Evolutionary conservation across 2,113 vertebrate species (phyloP), one percentile per base, ranked within the genome.

Genomic region (Progne subis): DNA sequence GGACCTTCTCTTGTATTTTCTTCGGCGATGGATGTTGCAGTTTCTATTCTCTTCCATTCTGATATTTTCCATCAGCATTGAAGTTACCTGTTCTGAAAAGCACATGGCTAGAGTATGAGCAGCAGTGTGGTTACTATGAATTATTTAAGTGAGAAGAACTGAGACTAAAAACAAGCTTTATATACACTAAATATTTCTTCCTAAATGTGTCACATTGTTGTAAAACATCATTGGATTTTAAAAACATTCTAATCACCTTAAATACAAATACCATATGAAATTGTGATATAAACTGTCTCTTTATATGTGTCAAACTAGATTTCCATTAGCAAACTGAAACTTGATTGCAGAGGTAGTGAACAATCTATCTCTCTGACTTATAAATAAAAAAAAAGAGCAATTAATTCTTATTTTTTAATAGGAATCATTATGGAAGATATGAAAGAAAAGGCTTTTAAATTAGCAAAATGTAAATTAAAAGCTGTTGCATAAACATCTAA

Each of bases 401-500:
- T 90, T 83, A 0, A 41, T 82, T 92, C 39, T 88, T 82, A 76
- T 76, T 91, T 92, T 56, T 68, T 92, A 70, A 72, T 78, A 82
- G 52, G 12, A 46, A 59, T 95, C 19, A 76, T 92, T 89, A 94
- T 32, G 7, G 50, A 82, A 94, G 52, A 75, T 43, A 74, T 47
- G 75, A 64, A 88, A 94, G 67, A 87, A 92, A 89, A 85, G 8
- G 6, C 20, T 72, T 94, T 94, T 85, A 94, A 96, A 92, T 92
- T 88, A 91, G 26, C 21, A 76, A 94, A 95, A 91, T 44, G 8
- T 64, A 92, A 88, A 68, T 32, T 16, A 88, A 34, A 29, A 81
- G 32, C 84, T 96, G 81, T 88, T 86, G 59, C 65, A 86, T 91
- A 94, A 96, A 95, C 89, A 95, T 83, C 56, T 75, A 95, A 89